phyloP scores from a whole-genome alignment of 2,797 vertebrate species.

The Pagetopsis macropterus region DNA sequence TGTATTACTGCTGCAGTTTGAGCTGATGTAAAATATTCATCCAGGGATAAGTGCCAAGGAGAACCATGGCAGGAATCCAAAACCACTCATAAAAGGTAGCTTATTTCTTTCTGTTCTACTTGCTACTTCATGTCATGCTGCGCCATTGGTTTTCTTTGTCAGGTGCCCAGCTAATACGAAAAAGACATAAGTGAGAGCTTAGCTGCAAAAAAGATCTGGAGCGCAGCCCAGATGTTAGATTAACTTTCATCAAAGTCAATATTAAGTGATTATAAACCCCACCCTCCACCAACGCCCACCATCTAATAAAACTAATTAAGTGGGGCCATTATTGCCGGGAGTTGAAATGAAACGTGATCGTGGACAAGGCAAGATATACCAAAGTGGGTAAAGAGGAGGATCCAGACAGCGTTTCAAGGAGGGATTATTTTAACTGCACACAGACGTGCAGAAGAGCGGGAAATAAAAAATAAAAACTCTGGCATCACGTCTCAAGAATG shows the following conservation, averaged over 20 bases:
- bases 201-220: slow-evolving; percentile 58
- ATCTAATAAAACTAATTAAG: slow-evolving; percentile 64
- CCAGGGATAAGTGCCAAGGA: slow-evolving; percentile 39
- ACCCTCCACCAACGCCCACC: slow-evolving; percentile 36
- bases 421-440: slow-evolving; percentile 71
- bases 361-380: slow-evolving; percentile 39
- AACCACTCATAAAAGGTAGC: slow-evolving; percentile 37
- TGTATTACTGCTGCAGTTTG: slow-evolving; percentile 24
- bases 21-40: slow-evolving; percentile 44
- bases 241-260: slow-evolving; percentile 71
- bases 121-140: slow-evolving; percentile 54
- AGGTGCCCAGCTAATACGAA: slow-evolving; percentile 52
- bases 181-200: slow-evolving; percentile 46
- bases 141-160: slow-evolving; percentile 52
- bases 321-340: slow-evolving; percentile 42
- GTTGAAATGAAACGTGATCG: slow-evolving; percentile 53
- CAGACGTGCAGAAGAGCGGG: slow-evolving; percentile 67
- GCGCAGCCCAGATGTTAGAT: slow-evolving; percentile 55
- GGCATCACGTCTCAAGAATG: slow-evolving; percentile 82
- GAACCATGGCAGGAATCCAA: slow-evolving; percentile 56
- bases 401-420: slow-evolving; percentile 61
- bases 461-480: slow-evolving; percentile 69
- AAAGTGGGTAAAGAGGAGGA: slow-evolving; percentile 57
- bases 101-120: slow-evolving; percentile 42
- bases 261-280: slow-evolving; percentile 58